Evolutionary conservation across 2,888 invertebrate species (phyloP).

Genomic region (Dryomyza anilis): DNA sequence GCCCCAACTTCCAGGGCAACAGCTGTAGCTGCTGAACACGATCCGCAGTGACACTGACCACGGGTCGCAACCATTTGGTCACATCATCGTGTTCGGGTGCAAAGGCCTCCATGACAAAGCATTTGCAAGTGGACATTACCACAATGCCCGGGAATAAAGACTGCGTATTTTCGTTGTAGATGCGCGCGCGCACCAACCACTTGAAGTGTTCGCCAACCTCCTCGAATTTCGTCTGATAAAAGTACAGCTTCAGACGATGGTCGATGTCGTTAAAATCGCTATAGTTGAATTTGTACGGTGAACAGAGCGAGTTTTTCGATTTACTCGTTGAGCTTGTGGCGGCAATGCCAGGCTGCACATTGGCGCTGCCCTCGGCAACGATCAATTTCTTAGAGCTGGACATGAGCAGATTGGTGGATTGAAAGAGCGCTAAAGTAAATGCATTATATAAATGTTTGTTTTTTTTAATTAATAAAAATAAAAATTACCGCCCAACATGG

Average conservation of each 20-base stretch:
- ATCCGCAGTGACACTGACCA: conserved; percentile 62
- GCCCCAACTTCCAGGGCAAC: conserved; percentile 66
- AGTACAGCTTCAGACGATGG: conserved; percentile 66
- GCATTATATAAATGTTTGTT: not conserved
- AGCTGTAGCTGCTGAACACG: conserved; percentile 62
- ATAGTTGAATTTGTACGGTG: conserved; percentile 64
- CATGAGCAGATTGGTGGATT: conserved; percentile 62
- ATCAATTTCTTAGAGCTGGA: conserved; percentile 54
- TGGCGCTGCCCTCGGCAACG: conserved; percentile 43
- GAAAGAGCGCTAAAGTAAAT: conserved; percentile 59
- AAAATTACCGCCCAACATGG: conserved; percentile 62
- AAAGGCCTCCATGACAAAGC: conserved; percentile 63
- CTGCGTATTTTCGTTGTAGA: conserved; percentile 59
- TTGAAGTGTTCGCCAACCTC: conserved; percentile 65
- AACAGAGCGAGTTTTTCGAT: conserved; percentile 40
- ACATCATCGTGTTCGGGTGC: conserved; percentile 64
- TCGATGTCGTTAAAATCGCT: conserved; percentile 65
- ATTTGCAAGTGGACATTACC: conserved; percentile 64
- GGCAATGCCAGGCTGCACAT: conserved; percentile 32
- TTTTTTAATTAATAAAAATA: not conserved
- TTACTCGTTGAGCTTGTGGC: conserved; percentile 10
- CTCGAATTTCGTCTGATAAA: conserved; percentile 65
- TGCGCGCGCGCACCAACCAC: conserved; percentile 63
- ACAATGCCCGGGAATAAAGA: conserved; percentile 61
- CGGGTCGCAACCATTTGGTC: conserved; percentile 64